These are phyloP conservation scores for Florisuga fusca DNA, from an alignment of 2,797 vertebrate species.

Conservation along the genomic window DNA sequence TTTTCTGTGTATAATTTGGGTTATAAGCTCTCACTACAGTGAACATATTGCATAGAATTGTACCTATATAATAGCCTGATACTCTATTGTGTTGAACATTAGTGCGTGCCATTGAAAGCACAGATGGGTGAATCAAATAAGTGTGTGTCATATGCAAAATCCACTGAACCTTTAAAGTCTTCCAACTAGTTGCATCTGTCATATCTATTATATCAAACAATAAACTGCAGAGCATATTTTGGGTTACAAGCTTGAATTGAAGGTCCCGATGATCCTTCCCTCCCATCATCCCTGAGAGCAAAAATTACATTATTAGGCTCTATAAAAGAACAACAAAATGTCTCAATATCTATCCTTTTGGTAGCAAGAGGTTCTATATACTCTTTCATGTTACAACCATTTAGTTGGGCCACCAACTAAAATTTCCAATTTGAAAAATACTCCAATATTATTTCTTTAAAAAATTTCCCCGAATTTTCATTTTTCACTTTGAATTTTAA, in stretches of 20 bases:
- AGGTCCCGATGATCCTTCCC: neutral
- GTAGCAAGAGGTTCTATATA: neutral
- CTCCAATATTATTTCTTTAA: neutral
- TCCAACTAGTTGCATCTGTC: slow-evolving; percentile 42
- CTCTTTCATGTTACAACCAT: neutral
- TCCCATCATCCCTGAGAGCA: neutral
- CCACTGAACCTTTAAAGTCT: slow-evolving; percentile 38
- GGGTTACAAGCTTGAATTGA: neutral
- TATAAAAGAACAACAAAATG: neutral
- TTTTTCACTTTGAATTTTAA: slow-evolving; percentile 56
- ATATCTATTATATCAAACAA: slow-evolving; percentile 28
- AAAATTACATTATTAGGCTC: neutral
- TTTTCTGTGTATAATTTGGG: neutral
- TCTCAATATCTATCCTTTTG: neutral
- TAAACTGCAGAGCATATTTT: neutral
- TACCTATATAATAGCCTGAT: neutral
- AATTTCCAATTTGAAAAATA: neutral
- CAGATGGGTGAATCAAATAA: slow-evolving; percentile 6
- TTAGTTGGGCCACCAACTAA: neutral
- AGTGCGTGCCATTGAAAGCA: neutral
- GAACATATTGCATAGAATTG: neutral
- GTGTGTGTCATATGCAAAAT: slow-evolving; percentile 17
- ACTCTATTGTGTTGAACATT: slow-evolving; percentile 3
- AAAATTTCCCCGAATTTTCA: neutral
- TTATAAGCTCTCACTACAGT: neutral